Conservation (phyloP, 2,113 vertebrate species). For the Entosphenus tridentatus region DNA sequence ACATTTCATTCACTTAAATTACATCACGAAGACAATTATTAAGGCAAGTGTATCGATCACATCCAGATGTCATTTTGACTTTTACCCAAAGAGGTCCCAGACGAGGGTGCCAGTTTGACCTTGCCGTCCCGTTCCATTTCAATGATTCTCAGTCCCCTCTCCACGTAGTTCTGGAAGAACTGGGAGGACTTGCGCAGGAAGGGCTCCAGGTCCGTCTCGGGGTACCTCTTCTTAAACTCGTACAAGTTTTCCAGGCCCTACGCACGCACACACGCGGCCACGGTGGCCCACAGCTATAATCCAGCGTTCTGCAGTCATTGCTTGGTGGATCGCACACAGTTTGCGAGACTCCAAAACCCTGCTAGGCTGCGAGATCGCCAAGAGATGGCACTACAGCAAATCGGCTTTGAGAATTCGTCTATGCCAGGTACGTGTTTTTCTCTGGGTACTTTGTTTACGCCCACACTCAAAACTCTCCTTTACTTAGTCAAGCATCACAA, state of each 20-base stretch:
- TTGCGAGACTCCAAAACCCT: too few species aligned
- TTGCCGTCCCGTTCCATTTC: constrained; percentile 80
- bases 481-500: too few species aligned
- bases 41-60: too few species aligned
- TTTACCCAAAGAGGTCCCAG: constrained; percentile 34
- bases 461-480: too few species aligned
- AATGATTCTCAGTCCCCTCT: constrained; percentile 76
- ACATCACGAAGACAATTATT: not conserved
- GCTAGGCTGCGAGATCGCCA: too few species aligned
- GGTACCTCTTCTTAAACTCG: constrained; percentile 91
- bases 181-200: constrained; percentile 85
- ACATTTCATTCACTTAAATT: not conserved
- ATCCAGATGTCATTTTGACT: not conserved
- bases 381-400: too few species aligned
- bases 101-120: constrained; percentile 33
- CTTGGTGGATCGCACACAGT: too few species aligned
- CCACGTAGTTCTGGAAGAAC: constrained; percentile 96
- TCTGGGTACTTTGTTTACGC: too few species aligned
- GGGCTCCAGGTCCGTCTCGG: constrained; percentile 75
- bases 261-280: constrained; percentile 5
- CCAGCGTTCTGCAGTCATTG: not conserved
- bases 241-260: constrained; percentile 86
- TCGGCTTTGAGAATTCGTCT: too few species aligned
- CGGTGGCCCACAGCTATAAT: not conserved
- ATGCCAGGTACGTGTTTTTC: too few species aligned